Percentiles rank a stretch among this genome's conserved stretches.
These are phyloP conservation scores for Gadopsis bispinosus DNA, from an alignment of 2,797 vertebrate species.

Conservation along the genomic window DNA sequence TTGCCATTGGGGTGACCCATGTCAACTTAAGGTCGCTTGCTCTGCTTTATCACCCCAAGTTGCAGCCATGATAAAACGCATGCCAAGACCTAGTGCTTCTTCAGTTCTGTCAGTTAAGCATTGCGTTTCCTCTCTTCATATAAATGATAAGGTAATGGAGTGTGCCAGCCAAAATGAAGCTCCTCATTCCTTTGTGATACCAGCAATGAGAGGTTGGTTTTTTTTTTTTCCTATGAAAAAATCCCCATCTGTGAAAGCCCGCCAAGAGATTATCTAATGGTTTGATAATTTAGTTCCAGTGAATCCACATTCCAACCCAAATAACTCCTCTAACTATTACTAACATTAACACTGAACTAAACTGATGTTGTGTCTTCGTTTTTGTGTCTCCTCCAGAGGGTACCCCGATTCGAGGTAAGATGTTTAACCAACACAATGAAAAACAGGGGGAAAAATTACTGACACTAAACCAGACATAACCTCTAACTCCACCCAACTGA, in stretches of 20 bases:
- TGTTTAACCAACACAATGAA: slow-evolving; percentile 65
- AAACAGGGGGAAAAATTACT: slow-evolving; percentile 17
- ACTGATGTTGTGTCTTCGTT: slow-evolving; percentile 90
- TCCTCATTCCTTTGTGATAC: slow-evolving; percentile 72
- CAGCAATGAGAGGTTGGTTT: slow-evolving; percentile 71
- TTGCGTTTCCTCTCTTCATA: slow-evolving; percentile 30
- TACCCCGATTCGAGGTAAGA: slow-evolving; percentile 99
- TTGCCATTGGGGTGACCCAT: slow-evolving; percentile 25
- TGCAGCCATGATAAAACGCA: slow-evolving; percentile 41
- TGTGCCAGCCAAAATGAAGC: slow-evolving; percentile 11
- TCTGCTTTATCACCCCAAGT: slow-evolving; percentile 26
- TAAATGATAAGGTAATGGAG: background rate
- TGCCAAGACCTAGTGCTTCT: slow-evolving; percentile 20
- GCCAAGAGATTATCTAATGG: slow-evolving; percentile 50
- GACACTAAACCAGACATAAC: slow-evolving; percentile 73
- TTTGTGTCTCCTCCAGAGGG: slow-evolving; percentile 95
- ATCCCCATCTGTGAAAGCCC: slow-evolving; percentile 19
- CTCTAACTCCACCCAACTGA: slow-evolving; percentile 57
- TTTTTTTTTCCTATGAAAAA: slow-evolving; percentile 27
- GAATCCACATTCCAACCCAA: slow-evolving; percentile 64
- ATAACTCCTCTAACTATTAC: slow-evolving; percentile 72
- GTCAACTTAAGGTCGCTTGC: slow-evolving; percentile 34
- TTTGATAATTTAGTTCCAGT: slow-evolving; percentile 64
- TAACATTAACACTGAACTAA: slow-evolving; percentile 81
- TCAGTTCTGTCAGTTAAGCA: slow-evolving; percentile 12